phyloP scores from a whole-genome alignment of 2,113 vertebrate genomes.

The Limanda limanda region DNA sequence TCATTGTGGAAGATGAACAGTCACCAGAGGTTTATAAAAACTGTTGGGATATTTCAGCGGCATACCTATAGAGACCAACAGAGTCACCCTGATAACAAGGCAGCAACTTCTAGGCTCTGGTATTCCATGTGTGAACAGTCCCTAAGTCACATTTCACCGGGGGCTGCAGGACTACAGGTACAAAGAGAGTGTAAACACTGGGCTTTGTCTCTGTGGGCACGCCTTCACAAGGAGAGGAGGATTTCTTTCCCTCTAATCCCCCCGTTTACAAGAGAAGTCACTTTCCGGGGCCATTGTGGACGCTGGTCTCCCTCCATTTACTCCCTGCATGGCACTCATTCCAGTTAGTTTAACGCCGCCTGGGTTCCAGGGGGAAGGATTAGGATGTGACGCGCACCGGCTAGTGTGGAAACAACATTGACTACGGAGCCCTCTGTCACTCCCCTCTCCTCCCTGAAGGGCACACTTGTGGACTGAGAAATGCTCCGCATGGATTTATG shows the following conservation, averaged over 20 bases:
- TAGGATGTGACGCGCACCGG: conserved; percentile 66
- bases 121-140: conserved; percentile 22
- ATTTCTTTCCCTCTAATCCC: conserved; percentile 77
- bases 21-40: neutral
- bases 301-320: conserved; percentile 80
- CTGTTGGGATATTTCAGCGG: neutral
- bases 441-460: conserved; percentile 67
- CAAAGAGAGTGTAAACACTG: conserved; percentile 58
- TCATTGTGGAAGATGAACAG: neutral
- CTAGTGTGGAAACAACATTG: conserved; percentile 73
- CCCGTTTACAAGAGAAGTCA: conserved; percentile 78
- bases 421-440: conserved; percentile 57
- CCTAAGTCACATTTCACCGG: neutral
- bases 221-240: conserved; percentile 69
- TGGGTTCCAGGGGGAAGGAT: conserved; percentile 77
- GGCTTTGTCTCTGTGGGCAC: conserved; percentile 74
- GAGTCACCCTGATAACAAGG: neutral
- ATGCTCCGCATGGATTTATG: conserved; percentile 67
- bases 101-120: conserved; percentile 11
- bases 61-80: too few species aligned
- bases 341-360: conserved; percentile 79
- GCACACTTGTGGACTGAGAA: conserved; percentile 68
- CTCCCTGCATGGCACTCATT: conserved; percentile 78
- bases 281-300: conserved; percentile 79
- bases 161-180: conserved; percentile 37